Conservation (phyloP, 2,797 vertebrate genomes). For the Paguma larvata region DNA sequence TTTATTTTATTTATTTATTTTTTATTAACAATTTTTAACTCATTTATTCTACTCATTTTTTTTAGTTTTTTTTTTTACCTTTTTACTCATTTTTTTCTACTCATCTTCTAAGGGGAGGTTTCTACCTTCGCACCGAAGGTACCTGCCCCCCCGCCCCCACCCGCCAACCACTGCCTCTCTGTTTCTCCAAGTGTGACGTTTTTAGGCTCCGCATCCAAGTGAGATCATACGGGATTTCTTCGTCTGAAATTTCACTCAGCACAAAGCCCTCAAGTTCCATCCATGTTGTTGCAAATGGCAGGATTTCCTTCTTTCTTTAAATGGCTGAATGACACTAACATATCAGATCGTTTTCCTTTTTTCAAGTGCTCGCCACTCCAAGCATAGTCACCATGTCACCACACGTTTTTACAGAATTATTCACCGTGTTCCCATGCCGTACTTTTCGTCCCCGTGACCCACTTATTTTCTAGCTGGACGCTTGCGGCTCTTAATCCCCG, state of each 20-base stretch:
- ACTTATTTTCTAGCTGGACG: neutral
- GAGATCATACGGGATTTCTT: neutral
- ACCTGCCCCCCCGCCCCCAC: no score
- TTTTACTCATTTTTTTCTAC: neutral
- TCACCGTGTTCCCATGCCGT: neutral
- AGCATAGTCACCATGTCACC: neutral
- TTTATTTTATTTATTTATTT: neutral
- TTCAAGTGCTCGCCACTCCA: neutral
- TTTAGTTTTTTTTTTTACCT: no score
- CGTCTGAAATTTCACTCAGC: neutral
- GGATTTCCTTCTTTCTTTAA: neutral
- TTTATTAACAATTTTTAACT: no score
- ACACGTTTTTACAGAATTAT: neutral
- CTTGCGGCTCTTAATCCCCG: neutral
- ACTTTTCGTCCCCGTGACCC: neutral
- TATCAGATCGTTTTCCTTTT: neutral
- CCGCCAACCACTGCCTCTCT: neutral
- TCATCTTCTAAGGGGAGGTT: neutral
- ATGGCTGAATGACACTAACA: neutral
- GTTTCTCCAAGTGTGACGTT: neutral
- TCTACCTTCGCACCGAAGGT: neutral
- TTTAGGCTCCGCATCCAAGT: neutral
- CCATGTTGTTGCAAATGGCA: neutral
- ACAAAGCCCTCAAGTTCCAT: neutral
- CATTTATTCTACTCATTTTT: no score